A percentile compares a stretch with the other conserved stretches of the same genome.
Conservation (phyloP, 2,797 vertebrate genomes). For the Chrysocyon brachyurus region DNA sequence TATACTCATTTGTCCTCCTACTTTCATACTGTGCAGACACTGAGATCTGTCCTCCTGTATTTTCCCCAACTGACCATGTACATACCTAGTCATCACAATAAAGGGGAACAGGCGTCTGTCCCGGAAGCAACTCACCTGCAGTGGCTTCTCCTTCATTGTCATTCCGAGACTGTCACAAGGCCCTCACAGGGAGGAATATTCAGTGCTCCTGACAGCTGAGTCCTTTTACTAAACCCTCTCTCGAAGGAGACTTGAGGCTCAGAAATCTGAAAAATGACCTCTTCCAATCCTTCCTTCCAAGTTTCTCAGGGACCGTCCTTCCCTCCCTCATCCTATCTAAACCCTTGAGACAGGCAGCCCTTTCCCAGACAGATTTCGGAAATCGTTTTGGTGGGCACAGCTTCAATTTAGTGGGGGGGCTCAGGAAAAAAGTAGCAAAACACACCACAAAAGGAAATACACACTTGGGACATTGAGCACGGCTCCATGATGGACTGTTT, state of each 20-base stretch:
- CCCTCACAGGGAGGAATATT: background rate
- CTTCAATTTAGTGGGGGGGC: background rate
- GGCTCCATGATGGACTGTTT: background rate
- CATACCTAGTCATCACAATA: background rate
- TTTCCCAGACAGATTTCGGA: background rate
- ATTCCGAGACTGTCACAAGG: background rate
- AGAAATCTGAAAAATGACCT: background rate
- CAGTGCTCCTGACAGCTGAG: background rate
- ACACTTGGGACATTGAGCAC: background rate
- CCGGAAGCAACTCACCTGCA: background rate
- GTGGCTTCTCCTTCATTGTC: background rate
- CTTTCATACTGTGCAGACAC: background rate
- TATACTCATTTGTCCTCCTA: background rate
- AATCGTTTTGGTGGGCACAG: background rate
- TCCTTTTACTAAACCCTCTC: background rate
- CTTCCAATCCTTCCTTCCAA: background rate
- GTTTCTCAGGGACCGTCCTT: background rate
- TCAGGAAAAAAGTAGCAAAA: background rate
- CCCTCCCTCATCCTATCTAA: too few relatives aligned
- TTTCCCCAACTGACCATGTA: slow-evolving; percentile 10
- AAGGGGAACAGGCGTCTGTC: background rate
- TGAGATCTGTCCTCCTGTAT: background rate
- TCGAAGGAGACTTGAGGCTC: background rate
- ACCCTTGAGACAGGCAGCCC: background rate
- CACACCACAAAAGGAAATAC: background rate